Evolutionary conservation across 2,113 vertebrate genomes (phyloP).

Genomic region (Ceyx cyanopectus): DNA sequence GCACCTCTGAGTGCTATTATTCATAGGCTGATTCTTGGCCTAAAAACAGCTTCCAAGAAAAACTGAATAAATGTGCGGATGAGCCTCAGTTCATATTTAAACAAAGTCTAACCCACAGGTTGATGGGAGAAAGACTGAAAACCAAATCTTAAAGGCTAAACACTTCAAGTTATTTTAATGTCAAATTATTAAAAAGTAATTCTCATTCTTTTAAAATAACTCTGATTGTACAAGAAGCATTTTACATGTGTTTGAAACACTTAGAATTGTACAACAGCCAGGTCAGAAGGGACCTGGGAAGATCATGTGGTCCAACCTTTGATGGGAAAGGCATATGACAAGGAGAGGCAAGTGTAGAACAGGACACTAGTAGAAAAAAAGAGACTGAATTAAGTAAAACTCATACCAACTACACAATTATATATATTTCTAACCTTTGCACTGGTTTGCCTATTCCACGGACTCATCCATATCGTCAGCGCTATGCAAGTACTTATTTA

Average conservation of each 20-base stretch:
- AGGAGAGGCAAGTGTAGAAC: background rate
- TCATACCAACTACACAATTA: background rate
- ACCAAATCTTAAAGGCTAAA: background rate
- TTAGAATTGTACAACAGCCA: background rate
- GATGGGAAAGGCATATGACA: background rate
- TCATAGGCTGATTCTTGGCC: background rate
- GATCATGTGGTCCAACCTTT: background rate
- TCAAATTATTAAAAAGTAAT: background rate
- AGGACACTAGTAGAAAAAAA: background rate
- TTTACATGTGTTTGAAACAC: background rate
- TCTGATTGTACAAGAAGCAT: background rate
- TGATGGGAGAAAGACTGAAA: background rate
- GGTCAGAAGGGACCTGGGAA: background rate
- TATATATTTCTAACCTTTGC: background rate
- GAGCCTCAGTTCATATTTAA: background rate
- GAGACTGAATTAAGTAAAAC: background rate
- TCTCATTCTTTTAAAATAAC: background rate
- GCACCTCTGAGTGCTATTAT: background rate
- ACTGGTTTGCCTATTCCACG: background rate
- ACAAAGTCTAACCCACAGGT: background rate
- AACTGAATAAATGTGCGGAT: background rate
- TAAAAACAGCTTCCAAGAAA: constrained; percentile 6
- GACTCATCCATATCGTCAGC: fast-evolving
- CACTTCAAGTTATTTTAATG: background rate
- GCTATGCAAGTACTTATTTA: background rate